Base-by-base conservation (phyloP, 2,797 vertebrate species). In the Propithecus deckenii region DNA sequence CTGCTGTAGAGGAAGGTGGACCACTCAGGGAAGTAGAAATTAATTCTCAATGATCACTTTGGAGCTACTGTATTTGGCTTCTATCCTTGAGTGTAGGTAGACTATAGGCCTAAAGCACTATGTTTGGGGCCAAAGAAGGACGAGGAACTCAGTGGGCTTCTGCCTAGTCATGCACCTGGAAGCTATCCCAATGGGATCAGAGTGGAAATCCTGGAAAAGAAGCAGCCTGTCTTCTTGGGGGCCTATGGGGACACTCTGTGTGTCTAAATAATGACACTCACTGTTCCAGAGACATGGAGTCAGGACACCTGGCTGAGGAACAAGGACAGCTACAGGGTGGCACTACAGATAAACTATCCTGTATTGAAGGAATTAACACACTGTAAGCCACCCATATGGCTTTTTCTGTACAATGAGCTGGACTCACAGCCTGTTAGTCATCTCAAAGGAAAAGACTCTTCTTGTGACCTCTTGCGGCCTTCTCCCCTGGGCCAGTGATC, bases 401-500 rank as follows among this genome's bases (percentile, higher is more conserved):
- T 46, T 14, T 59, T 46, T 59, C 32, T 72, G 52, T 59, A 48
- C 3, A 43, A 9, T 7, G 52, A 30, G 25, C 67, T 38, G 15
- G 5, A 55, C 52, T 28, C 41, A 15, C 11, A 61, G 23, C n/a
- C 65, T 61, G 1, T 38, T 38, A n/a, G 52, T 48, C 41, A 63
- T 35, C 2, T 80, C 18, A 22, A 30, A 32, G 75, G 10, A 90
- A 38, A 30, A 30, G 22, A 41, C 32, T 14, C 43, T 7, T 71
- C 11, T 2, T 72, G 11, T 35, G 35, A 38, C 18, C 4, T 23
- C n/a, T 38, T 15, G n/a, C 0, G 17, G 0, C 43, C n/a, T 50
- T 59, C 55, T 61, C 13, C 11, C 13, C 79, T 48, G 59, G 52
- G 17, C n/a, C n/a, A n/a, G 23, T 4, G 20, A 41, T 7, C 30